Conservation (phyloP, 1,140 invertebrate genomes). For the Drosophila aff. region DNA sequence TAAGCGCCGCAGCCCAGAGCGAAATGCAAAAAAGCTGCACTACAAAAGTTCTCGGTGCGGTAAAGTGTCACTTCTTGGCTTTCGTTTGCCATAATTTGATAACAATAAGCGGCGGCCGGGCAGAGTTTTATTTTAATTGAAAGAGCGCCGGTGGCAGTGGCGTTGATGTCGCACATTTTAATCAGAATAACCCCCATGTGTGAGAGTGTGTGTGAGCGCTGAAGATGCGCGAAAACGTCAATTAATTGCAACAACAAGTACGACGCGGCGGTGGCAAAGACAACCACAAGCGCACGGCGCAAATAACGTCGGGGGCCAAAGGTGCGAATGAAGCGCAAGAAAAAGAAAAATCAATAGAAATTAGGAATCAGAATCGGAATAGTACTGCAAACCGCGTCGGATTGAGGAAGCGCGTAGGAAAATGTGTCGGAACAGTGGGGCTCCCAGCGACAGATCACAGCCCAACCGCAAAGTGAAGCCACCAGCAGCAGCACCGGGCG, state of each 20-base stretch:
- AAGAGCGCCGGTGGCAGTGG: slow-evolving; percentile 9
- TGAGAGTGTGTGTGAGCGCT: slow-evolving; percentile 31
- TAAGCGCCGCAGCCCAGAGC: background rate
- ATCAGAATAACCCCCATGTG: slow-evolving; percentile 31
- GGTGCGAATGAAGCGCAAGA: slow-evolving; percentile 79
- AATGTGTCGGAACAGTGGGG: slow-evolving; percentile 64
- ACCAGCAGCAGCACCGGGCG: slow-evolving; percentile 13
- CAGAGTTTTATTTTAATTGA: slow-evolving; percentile 35
- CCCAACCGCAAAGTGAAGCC: slow-evolving; percentile 21
- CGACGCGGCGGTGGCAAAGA: slow-evolving; percentile 12
- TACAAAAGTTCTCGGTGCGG: slow-evolving; percentile 33
- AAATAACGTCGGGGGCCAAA: slow-evolving; percentile 65
- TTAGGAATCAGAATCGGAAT: slow-evolving; percentile 20
- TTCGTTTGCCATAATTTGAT: slow-evolving; percentile 64
- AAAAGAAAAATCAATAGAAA: slow-evolving; percentile 79
- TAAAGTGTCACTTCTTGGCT: slow-evolving; percentile 33
- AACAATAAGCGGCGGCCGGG: slow-evolving; percentile 57
- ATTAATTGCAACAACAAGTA: slow-evolving; percentile 62
- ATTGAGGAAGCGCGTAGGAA: slow-evolving; percentile 25
- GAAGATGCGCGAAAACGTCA: slow-evolving; percentile 73
- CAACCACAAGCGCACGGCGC: slow-evolving; percentile 40
- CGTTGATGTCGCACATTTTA: slow-evolving; percentile 21
- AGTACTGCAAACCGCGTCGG: slow-evolving; percentile 45
- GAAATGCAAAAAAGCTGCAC: slow-evolving; percentile 38
- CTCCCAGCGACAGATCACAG: slow-evolving; percentile 49